Evolutionary conservation across 2,797 vertebrate genomes (phyloP).

Genomic region (Pygocentrus nattereri): DNA sequence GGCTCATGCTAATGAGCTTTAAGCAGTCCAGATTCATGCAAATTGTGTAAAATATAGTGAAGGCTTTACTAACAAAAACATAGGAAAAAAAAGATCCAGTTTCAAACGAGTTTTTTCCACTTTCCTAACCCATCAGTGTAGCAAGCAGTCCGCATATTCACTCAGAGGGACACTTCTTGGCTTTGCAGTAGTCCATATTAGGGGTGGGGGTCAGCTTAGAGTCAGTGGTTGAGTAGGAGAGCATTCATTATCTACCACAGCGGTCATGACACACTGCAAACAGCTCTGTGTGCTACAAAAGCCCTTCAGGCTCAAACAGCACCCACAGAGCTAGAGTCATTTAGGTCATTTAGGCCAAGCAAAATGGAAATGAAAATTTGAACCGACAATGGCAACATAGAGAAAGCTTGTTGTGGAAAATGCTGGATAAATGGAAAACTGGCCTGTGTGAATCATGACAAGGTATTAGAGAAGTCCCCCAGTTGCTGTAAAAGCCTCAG

Average conservation of each 20-base stretch:
- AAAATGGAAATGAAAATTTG: constrained; percentile 38
- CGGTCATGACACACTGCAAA: constrained; percentile 18
- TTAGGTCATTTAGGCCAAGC: constrained; percentile 35
- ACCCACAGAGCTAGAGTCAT: constrained; percentile 25
- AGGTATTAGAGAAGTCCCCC: neutral
- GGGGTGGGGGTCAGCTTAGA: constrained; percentile 12
- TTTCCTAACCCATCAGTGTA: constrained; percentile 9
- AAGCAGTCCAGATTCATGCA: neutral
- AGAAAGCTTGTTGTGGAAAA: neutral
- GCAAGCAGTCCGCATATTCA: neutral
- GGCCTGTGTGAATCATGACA: neutral
- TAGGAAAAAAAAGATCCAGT: neutral
- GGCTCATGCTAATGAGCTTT: neutral
- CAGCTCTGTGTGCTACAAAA: constrained; percentile 11
- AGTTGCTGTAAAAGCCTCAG: neutral
- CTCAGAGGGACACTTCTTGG: constrained; percentile 7
- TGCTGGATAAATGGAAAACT: neutral
- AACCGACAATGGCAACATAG: neutral
- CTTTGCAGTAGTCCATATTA: constrained; percentile 10
- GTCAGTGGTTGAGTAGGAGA: constrained; percentile 28
- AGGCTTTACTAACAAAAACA: neutral
- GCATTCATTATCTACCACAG: constrained; percentile 36
- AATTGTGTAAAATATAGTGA: neutral
- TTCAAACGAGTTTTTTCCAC: constrained; percentile 16
- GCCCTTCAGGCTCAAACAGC: constrained; percentile 14